Base-by-base conservation (phyloP, 2,888 invertebrate genomes). In the Trichopria drosophilae region DNA sequence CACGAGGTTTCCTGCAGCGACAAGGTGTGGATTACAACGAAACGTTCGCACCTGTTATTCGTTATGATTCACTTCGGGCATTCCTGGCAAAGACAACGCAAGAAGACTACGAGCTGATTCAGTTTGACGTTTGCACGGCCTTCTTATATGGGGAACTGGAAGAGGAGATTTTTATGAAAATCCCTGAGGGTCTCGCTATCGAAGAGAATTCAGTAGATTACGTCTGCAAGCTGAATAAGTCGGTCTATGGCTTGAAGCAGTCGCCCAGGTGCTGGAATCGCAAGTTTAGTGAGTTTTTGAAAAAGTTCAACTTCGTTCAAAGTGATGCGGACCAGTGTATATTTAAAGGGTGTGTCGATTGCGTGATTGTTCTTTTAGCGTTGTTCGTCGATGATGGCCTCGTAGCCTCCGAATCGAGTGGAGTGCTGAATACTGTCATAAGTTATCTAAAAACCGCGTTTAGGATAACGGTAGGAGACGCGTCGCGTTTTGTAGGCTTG, bases 211-310 rank as follows among this genome's bases (percentile, higher is more conserved):
- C 12, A 10, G 12, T 15, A n/a, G 15, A 18, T 0, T 18, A 32
- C 9, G 31, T 50, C 19, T 47, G 37, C n/a, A 16, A 28, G 15
- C 34, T 51, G 22, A 6, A 35, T 2, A 46, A 42, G 12, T 36
- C 47, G 29, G 39, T 37, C 16, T 48, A 53, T 13, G 53, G 53
- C 5, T 22, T 53, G 10, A 48, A 53, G 15, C 53, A 53, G 29
- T 37, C 40, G 1, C 35, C 49, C 4, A 41, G 41, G 13, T 34
- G 40, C 5, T 53, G 53, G 48, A 53, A 53, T 16, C 31, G 10
- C 5, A 53, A 41, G 23, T 44, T 44, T 15, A 24, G 7, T 3
- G 10, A n/a, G 4, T 36, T 34, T 16, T 24, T 49, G 0, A n/a
- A 36, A 13, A 20, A 41, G 9, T 26, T 49, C 20, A 24, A 35